Evolutionary conservation across 2,113 vertebrate species (phyloP).

Genomic region (Litocranius walleri): DNA sequence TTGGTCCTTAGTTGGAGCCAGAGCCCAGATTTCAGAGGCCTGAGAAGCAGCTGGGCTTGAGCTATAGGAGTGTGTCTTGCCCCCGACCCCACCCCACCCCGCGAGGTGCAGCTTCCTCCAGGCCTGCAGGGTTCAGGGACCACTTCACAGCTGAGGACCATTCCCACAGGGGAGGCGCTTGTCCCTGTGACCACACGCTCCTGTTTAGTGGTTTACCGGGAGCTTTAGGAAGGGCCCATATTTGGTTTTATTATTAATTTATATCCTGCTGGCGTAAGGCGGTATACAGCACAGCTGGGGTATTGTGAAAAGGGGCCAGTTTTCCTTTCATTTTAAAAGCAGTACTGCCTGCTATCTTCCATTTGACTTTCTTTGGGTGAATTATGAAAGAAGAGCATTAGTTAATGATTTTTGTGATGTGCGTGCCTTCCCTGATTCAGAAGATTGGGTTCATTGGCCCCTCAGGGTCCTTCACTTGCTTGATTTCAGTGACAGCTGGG

Average conservation of each 20-base stretch:
- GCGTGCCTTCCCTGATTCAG: not conserved
- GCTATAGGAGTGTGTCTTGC: not conserved
- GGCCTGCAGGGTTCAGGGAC: not conserved
- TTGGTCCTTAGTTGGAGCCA: not conserved
- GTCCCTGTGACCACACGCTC: not conserved
- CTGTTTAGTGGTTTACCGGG: not conserved
- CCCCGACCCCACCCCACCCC: not conserved
- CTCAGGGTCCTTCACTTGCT: not conserved
- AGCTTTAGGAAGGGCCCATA: not conserved
- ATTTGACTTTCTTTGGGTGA: not conserved
- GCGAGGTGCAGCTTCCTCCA: not conserved
- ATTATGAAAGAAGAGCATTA: not conserved
- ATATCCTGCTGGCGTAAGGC: not conserved
- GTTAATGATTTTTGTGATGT: not conserved
- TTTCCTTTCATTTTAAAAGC: slow-evolving; percentile 20
- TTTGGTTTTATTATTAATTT: slow-evolving; percentile 41
- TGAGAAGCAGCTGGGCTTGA: not conserved
- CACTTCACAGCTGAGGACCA: not conserved
- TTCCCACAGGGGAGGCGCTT: not conserved
- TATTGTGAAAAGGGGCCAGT: not conserved
- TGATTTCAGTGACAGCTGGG: not conserved
- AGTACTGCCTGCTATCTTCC: not conserved
- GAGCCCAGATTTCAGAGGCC: slow-evolving; percentile 16
- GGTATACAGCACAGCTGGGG: not conserved
- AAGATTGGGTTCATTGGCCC: not conserved